phyloP scores from a whole-genome alignment of 2,888 invertebrate species.

The Chalcis sispes region DNA sequence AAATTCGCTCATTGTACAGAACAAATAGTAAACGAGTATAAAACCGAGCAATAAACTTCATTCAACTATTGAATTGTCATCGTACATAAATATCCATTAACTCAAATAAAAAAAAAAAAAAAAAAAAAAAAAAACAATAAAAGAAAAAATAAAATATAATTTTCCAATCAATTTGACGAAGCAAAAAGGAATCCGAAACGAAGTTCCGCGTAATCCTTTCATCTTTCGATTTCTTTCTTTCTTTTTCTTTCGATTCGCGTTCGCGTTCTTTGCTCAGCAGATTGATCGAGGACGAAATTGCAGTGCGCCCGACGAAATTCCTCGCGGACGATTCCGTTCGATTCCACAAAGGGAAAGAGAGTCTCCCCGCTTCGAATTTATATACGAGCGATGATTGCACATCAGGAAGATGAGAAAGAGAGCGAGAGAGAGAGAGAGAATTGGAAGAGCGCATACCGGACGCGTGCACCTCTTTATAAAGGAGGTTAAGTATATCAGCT shows the following conservation, averaged over 20 bases:
- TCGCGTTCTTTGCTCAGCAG: neutral
- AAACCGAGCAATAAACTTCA: too few species aligned
- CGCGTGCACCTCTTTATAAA: slow-evolving; percentile 8
- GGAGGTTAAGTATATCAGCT: slow-evolving; percentile 21
- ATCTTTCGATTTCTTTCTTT: neutral
- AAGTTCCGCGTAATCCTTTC: too few species aligned
- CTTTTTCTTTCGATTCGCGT: neutral
- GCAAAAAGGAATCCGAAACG: too few species aligned
- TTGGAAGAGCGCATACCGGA: neutral
- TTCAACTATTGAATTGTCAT: too few species aligned
- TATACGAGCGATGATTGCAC: slow-evolving; percentile 19
- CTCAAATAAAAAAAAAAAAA: neutral
- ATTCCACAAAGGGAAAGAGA: neutral
- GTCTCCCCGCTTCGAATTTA: neutral
- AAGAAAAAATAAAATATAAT: neutral
- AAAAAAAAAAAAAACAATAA: neutral
- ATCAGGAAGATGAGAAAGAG: neutral
- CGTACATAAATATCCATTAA: neutral
- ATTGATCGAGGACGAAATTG: slow-evolving; percentile 40
- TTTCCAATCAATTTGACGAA: neutral
- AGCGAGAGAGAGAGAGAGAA: slow-evolving; percentile 12
- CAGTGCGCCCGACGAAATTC: slow-evolving; percentile 42
- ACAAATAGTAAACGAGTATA: too few species aligned
- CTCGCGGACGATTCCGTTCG: neutral
- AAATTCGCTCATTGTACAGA: too few species aligned